Conservation (phyloP, 35 echinoderm and acorn worm genomes). For the Patiria miniata region DNA sequence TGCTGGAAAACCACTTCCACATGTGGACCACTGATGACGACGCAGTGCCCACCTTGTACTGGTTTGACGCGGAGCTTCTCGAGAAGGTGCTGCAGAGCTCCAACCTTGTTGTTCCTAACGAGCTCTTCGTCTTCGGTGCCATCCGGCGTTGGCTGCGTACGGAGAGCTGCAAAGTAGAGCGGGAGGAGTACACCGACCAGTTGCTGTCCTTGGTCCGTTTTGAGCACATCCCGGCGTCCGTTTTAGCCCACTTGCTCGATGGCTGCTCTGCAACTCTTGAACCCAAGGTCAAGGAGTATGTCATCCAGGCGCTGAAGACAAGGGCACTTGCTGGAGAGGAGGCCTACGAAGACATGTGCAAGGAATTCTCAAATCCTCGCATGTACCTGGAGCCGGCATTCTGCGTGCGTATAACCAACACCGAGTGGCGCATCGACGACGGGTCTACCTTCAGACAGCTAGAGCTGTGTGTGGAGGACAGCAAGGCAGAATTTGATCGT, state of each 20-base stretch:
- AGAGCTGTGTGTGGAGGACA: background rate
- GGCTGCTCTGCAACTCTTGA: background rate
- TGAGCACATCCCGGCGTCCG: conserved; percentile 52
- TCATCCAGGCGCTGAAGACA: background rate
- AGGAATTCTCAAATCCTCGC: background rate
- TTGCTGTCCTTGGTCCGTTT: conserved; percentile 41
- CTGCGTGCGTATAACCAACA: conserved; percentile 3
- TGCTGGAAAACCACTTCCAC: conserved; percentile 48
- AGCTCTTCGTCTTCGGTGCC: conserved; percentile 36
- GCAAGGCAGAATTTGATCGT: background rate
- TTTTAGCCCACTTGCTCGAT: background rate
- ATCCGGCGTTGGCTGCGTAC: background rate
- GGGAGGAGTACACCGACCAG: background rate
- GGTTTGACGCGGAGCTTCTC: conserved; percentile 7
- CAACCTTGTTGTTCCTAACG: conserved; percentile 39
- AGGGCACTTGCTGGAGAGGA: conserved; percentile 1
- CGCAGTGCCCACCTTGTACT: background rate
- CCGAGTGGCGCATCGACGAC: background rate
- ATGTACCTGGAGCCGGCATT: background rate
- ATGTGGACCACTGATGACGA: conserved; percentile 24
- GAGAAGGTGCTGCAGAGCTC: conserved; percentile 39
- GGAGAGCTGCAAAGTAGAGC: background rate
- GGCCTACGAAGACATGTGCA: background rate
- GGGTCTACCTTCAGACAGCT: background rate
- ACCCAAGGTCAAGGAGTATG: background rate